Conservation (phyloP, 2,888 invertebrate genomes). For the Lottia gigantea region DNA sequence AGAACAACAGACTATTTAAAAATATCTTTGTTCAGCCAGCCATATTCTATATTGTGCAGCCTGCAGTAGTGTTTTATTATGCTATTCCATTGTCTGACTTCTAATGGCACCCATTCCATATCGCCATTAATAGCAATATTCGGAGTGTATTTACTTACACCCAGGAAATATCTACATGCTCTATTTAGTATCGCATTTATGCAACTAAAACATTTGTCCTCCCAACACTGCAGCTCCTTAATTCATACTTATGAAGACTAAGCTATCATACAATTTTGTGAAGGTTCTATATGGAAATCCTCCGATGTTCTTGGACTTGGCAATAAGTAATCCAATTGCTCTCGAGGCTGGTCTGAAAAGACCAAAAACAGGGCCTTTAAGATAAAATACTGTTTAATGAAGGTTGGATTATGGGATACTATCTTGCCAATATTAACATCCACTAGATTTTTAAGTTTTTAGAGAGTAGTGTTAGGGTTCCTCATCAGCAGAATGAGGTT, state of each 20-base stretch:
- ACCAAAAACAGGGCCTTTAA: background rate
- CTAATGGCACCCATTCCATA: constrained; percentile 19
- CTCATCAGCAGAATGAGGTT: too few relatives aligned
- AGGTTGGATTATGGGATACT: background rate
- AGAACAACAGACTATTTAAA: background rate
- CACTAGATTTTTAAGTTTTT: background rate
- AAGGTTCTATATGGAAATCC: constrained; percentile 20
- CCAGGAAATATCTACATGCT: constrained; percentile 16
- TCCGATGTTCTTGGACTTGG: constrained; percentile 20
- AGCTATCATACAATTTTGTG: constrained; percentile 20
- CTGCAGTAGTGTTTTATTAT: background rate
- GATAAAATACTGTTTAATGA: background rate
- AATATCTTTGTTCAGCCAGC: background rate
- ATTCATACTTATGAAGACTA: constrained; percentile 16
- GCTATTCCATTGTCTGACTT: constrained; percentile 8
- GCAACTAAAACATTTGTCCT: constrained; percentile 1
- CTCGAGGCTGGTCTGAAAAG: constrained; percentile 8
- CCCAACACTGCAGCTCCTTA: constrained; percentile 20
- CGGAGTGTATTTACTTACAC: constrained; percentile 20
- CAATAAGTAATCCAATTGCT: constrained; percentile 15
- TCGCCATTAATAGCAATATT: constrained; percentile 20
- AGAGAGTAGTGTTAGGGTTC: too few relatives aligned
- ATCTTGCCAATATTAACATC: background rate
- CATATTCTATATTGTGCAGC: background rate
- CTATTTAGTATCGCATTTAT: constrained; percentile 20